Evolutionary conservation across 2,797 vertebrate genomes (phyloP), one percentile per base, ranked within the genome.

Genomic region (Argentina silus): DNA sequence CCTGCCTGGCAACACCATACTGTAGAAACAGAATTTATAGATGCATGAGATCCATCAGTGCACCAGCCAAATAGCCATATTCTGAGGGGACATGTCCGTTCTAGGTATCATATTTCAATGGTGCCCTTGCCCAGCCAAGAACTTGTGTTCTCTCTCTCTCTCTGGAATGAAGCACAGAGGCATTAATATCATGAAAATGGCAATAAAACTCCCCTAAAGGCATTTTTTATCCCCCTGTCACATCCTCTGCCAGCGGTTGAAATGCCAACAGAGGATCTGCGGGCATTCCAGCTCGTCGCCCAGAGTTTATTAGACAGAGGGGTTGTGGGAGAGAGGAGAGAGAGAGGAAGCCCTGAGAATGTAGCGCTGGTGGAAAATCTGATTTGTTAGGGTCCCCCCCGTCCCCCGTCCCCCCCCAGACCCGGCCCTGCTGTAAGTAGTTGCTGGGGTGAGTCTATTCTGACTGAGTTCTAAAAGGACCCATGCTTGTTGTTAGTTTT

Each of bases 231-330:
- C 36, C 65, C 8, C 47, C 14, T 42, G 64, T 11, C 44, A 17
- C 23, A 36, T 57, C 21, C 44, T 4, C 50, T 50, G 48, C 48
- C 50, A 48, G 43, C 10, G 47, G 21, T 36, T 27, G n/a, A 61
- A 43, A 67, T 27, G 42, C 23, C 51, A 55, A 19, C 14, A 68
- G 44, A 43, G 44, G 57, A 57, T 71, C 56, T 63, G 19, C n/a
- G 36, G 53, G 65, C 47, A 77, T 73, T 69, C 15, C 0, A 59
- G 66, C 7, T 66, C 56, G 42, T 76, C 50, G 64, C 63, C 19
- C 17, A 3, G 44, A 17, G 45, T 47, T 47, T 65, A 48, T 48
- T 65, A 47, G n/a, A 48, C 11, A 21, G 45, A 8, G 17, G 45
- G 63, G 21, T 50, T 63, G 44, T 65, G 63, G 63, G 44, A 65